These are phyloP conservation scores for Athetis lepigone DNA, from an alignment of 2,888 invertebrate genomes.

Conservation along the genomic window DNA sequence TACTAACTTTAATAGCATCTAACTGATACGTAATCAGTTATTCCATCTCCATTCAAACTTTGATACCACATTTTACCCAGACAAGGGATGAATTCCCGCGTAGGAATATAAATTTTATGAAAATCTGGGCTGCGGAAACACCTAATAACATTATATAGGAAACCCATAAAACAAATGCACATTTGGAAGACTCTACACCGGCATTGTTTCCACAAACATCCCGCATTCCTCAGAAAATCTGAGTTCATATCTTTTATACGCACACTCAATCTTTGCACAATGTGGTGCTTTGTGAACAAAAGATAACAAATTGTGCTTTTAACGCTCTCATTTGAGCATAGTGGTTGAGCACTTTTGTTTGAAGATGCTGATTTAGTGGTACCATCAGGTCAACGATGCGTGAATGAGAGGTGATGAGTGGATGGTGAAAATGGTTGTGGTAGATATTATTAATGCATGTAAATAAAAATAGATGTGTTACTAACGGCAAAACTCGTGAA, in stretches of 20 bases:
- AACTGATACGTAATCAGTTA: too few species aligned
- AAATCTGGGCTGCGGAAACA: too few species aligned
- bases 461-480: too few species aligned
- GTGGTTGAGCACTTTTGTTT: slow-evolving; percentile 61
- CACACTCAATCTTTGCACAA: slow-evolving; percentile 57
- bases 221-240: slow-evolving; percentile 15
- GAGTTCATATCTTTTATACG: slow-evolving; percentile 54
- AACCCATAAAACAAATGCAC: background rate
- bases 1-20: too few species aligned
- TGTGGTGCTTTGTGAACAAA: slow-evolving; percentile 56
- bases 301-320: slow-evolving; percentile 68
- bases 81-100: too few species aligned
- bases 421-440: background rate
- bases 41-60: too few species aligned
- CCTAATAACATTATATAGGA: too few species aligned
- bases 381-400: slow-evolving; percentile 58
- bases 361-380: slow-evolving; percentile 54
- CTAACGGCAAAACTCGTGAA: too few species aligned
- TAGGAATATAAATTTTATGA: too few species aligned
- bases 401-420: slow-evolving; percentile 43
- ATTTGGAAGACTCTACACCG: background rate
- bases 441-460: too few species aligned
- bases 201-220: slow-evolving; percentile 28
- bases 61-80: too few species aligned
- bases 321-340: slow-evolving; percentile 60